A percentile compares a stretch with the other conserved stretches of the same genome.
Evolutionary conservation across 2,113 vertebrate species (phyloP).

Genomic region (Myocastor coypus): DNA sequence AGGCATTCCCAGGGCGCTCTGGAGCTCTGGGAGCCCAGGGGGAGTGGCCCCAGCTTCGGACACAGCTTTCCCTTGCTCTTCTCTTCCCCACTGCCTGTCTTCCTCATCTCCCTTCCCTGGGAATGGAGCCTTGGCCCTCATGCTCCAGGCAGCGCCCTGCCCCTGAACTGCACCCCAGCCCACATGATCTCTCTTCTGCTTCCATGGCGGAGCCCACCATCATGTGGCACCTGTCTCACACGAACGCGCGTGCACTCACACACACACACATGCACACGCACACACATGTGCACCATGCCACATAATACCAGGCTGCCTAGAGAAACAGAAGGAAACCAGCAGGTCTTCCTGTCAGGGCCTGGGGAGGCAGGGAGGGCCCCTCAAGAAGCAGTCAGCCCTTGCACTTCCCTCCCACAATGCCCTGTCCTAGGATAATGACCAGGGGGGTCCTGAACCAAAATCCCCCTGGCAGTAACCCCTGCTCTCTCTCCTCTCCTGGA

Average conservation of each 20-base stretch:
- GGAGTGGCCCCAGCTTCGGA: no score
- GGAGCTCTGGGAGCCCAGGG: fast-evolving
- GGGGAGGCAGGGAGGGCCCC: fast-evolving
- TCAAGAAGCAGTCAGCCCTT: not conserved
- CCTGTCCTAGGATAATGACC: not conserved
- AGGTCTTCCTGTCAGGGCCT: no score
- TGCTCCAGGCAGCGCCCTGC: not conserved
- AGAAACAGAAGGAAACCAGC: not conserved
- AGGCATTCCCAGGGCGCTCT: not conserved
- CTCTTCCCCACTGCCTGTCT: not conserved
- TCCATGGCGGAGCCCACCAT: not conserved
- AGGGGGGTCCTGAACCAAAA: no score
- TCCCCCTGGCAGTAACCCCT: not conserved
- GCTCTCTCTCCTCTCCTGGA: no score
- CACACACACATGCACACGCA: no score
- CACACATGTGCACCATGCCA: not conserved
- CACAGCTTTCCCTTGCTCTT: not conserved
- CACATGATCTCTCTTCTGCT: not conserved
- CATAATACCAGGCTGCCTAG: not conserved
- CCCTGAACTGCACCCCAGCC: not conserved
- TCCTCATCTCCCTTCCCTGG: not conserved
- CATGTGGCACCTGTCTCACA: not conserved
- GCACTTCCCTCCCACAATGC: fast-evolving
- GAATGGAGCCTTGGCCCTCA: not conserved
- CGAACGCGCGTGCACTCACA: no score